Percentiles rank a stretch among this genome's conserved stretches.
phyloP scores from a whole-genome alignment of 2,113 vertebrate species.

The Cisticola juncidis region DNA sequence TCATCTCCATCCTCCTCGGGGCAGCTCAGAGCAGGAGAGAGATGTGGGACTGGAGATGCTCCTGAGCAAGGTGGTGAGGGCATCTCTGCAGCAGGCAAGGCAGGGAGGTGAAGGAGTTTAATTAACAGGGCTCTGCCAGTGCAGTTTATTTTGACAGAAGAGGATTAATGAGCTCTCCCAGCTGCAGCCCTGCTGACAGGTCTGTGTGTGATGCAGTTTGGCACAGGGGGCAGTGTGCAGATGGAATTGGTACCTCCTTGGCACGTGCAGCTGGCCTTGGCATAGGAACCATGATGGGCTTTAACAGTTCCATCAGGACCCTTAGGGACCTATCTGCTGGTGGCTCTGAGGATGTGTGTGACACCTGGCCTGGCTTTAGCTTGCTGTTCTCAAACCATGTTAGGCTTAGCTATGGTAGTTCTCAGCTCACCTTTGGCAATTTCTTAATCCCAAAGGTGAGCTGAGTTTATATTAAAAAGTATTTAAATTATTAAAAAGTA shows the following conservation, averaged over 20 bases:
- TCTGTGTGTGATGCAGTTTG: not conserved
- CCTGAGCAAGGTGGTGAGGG: not conserved
- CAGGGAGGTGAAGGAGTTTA: not conserved
- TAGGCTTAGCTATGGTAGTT: not conserved
- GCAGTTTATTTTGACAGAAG: not conserved
- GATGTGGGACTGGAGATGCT: not conserved
- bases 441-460: no score
- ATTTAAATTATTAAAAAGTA: no score
- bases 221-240: not conserved
- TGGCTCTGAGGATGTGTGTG: not conserved
- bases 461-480: no score
- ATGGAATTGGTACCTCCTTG: not conserved
- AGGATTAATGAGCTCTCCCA: slow-evolving; percentile 27
- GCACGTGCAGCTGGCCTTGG: not conserved
- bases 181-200: slow-evolving; percentile 22
- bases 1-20: not conserved
- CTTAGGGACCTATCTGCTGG: not conserved
- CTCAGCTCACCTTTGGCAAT: not conserved
- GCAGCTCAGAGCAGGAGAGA: not conserved
- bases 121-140: not conserved
- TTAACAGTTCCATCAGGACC: not conserved
- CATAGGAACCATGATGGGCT: not conserved
- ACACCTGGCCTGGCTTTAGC: not conserved
- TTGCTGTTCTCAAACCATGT: not conserved
- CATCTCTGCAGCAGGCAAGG: not conserved